Base-by-base conservation (phyloP, 2,888 invertebrate genomes). In the Crepidodera aurea region DNA sequence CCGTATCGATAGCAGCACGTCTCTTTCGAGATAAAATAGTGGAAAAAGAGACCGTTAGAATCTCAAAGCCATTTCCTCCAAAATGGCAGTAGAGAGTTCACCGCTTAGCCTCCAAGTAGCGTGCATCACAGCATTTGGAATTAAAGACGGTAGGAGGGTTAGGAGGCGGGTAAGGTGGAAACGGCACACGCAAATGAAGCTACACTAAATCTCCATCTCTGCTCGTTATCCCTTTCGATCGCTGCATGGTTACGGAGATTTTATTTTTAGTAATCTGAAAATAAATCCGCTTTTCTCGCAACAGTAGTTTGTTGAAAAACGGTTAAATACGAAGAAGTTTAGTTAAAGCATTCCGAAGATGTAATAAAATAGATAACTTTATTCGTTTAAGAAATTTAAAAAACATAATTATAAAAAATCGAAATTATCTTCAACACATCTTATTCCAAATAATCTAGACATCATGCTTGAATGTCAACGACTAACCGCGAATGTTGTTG, bases 121-220 rank as follows among this genome's bases (percentile, higher is more conserved):
- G 32, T 32, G 32, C 32, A 4, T 32, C 32, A 32, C 10, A 32
- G n/a, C 10, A n/a, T 32, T 32, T 32, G 32, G 32, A 32, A n/a
- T 32, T 25, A 25, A 25, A 25, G 32, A 32, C 32, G 32, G 32
- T 2, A 32, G 2, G 8, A 2, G 2, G 4, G 13, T n/a, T 10
- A 10, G 10, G n/a, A 6, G 13, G 22, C 1, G 25, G 12, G 18
- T 22, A 25, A 2, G 22, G 22, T 12, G 13, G 6, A 46, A 22
- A 12, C 18, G 25, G 27, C 27, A 27, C 39, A 53, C 51, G 60
- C 60, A 60, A 64, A 64, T 60, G 60, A 60, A 54, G 60, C 60
- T 44, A 46, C 57, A 60, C 60, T 56, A 56, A 60, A 64, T 56
- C 60, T 60, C 54, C 58, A 51, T 62, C 42, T 53, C 51, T 58